Evolutionary conservation across 2,113 vertebrate species (phyloP), one percentile per base, ranked within the genome.

Genomic region (Ia io): DNA sequence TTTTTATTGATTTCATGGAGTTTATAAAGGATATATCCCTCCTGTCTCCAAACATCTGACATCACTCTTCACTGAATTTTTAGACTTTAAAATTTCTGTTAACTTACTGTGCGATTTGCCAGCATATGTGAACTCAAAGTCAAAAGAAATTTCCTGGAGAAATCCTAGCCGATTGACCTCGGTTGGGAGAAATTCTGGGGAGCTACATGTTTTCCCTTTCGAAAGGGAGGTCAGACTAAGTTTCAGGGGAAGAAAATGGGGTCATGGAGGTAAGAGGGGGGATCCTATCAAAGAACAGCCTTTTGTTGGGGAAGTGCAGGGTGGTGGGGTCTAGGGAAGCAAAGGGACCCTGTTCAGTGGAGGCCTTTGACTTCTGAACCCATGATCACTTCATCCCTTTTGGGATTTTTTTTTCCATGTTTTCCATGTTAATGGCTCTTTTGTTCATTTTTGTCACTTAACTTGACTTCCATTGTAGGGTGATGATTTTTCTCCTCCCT

Each of bases 321-420:
- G 71, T n/a, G 51, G 28, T 18, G 9, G 71, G 13, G n/a, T 9
- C 40, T 70, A 12, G 0, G n/a, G 83, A 89, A 87, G 93, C 71
- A 90, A 83, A 92, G 28, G 44, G 47, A 8, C 70, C 16, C 23
- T 90, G 76, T 76, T 80, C 51, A 37, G 6, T 20, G 30, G 67
- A 76, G 53, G 76, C 35, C 49, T 95, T 89, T 92, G 95, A 94
- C 89, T 90, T 93, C 59, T 85, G 80, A 91, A 73, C 63, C 32
- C 63, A 28, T 0, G 1, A 11, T 61, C 47, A 73, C 59, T 84
- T 83, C n/a, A 25, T 95, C 32, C 49, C 80, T 94, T 67, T 59
- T 53, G 20, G 9, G 32, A 8, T 35, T 95, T 6, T 28, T 6
- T 28, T 95, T 89, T 67, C 49, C 90, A 22, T 53, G 51, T 22